Conservation (phyloP, 2,888 invertebrate genomes). For the Cephalotes varians region DNA sequence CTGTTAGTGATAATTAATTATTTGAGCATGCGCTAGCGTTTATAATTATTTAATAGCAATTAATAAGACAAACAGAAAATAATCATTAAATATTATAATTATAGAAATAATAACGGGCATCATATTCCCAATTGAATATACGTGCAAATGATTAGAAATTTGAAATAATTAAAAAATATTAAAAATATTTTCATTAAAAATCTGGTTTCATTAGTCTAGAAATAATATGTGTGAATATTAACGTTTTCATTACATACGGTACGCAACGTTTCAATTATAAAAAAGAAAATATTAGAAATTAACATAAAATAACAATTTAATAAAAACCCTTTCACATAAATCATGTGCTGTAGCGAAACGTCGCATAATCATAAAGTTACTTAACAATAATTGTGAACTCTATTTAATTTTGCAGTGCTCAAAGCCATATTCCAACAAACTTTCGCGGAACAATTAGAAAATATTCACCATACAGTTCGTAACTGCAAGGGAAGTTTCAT, state of each 20-base stretch:
- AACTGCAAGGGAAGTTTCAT: constrained; percentile 21
- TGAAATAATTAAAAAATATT: background rate
- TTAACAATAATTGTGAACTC: constrained; percentile 36
- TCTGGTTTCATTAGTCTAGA: background rate
- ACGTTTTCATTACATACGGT: background rate
- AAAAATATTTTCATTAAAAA: background rate
- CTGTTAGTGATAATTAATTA: constrained; percentile 17
- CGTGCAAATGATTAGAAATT: background rate
- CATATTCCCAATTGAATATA: background rate
- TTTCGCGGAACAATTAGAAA: constrained; percentile 31
- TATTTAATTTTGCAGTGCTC: constrained; percentile 27
- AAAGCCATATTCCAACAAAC: constrained; percentile 8
- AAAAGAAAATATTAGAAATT: background rate
- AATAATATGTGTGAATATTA: background rate
- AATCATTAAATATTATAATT: background rate
- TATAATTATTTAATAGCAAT: background rate
- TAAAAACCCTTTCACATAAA: background rate
- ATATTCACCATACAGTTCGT: constrained; percentile 28
- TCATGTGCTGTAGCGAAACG: background rate
- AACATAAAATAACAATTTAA: background rate
- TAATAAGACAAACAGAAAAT: background rate
- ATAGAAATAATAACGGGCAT: background rate
- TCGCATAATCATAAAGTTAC: background rate
- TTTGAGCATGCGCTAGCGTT: background rate
- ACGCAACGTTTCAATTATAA: background rate